These are phyloP conservation scores for Mesorhabditis spiculigera DNA, from an alignment of 2,888 invertebrate species.

Conservation along the genomic window DNA sequence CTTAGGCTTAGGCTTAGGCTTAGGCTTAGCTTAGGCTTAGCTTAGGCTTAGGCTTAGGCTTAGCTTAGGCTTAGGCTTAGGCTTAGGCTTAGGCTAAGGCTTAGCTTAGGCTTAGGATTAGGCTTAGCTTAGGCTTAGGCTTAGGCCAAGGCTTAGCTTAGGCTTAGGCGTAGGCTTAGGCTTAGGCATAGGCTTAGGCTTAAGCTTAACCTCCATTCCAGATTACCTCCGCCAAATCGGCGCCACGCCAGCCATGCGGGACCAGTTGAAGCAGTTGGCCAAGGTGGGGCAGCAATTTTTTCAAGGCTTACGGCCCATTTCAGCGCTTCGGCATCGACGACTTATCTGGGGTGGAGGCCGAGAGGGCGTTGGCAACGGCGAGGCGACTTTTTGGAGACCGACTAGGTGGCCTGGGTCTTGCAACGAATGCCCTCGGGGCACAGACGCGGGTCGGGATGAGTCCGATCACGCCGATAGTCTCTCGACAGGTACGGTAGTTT, in stretches of 20 bases:
- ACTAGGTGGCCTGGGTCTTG: not conserved
- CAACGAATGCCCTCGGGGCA: not conserved
- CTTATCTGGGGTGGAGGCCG: not conserved
- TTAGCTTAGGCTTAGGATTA: too few relatives aligned
- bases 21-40: too few relatives aligned
- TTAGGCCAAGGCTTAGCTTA: too few relatives aligned
- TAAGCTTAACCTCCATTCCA: not conserved
- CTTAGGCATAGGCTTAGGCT: too few relatives aligned
- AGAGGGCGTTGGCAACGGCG: not conserved
- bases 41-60: too few relatives aligned
- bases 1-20: too few relatives aligned
- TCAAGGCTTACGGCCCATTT: not conserved
- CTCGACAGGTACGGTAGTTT: not conserved
- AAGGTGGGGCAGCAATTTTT: not conserved
- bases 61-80: too few relatives aligned
- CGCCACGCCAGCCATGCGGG: not conserved
- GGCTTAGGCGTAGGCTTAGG: too few relatives aligned
- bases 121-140: too few relatives aligned
- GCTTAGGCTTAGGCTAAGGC: too few relatives aligned
- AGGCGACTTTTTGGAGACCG: conserved; percentile 4
- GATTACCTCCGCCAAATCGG: not conserved
- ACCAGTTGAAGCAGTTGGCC: not conserved
- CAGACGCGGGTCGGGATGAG: not conserved
- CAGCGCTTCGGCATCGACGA: not conserved
- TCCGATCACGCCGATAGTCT: not conserved